Conservation (phyloP, 1,140 invertebrate genomes). For the Gryon sp. region DNA sequence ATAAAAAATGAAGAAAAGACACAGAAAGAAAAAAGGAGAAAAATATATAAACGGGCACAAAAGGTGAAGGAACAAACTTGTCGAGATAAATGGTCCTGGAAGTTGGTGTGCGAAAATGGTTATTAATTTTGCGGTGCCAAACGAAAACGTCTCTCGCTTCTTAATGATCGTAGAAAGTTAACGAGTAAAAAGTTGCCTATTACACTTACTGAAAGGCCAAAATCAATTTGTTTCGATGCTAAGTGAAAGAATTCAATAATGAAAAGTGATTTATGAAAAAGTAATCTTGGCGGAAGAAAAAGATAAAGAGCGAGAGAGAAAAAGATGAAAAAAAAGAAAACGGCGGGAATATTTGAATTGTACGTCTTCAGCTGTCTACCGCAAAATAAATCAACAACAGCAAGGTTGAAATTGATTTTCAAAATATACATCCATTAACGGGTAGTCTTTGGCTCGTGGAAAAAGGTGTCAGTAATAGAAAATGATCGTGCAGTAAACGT, state of each 20-base stretch:
- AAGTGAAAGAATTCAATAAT: conserved; percentile 8
- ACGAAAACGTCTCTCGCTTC: conserved; percentile 13
- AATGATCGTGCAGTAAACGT: too few species aligned
- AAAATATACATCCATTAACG: too few species aligned
- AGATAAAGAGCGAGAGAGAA: background rate
- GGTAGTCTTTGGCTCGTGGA: too few species aligned
- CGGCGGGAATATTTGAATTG: conserved; percentile 6
- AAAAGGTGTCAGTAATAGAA: too few species aligned
- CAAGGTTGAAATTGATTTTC: too few species aligned
- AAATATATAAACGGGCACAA: conserved; percentile 35
- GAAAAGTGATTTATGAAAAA: conserved; percentile 1
- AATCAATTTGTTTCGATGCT: conserved; percentile 13
- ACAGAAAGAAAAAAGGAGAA: too few species aligned
- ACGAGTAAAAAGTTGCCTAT: conserved; percentile 5
- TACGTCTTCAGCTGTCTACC: too few species aligned
- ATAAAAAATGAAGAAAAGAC: conserved; percentile 46
- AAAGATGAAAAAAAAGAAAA: background rate
- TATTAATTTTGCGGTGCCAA: conserved; percentile 32
- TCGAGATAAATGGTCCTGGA: conserved; percentile 50
- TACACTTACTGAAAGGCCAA: background rate
- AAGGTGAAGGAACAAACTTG: conserved; percentile 43
- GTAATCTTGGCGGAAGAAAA: background rate
- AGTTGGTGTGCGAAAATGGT: conserved; percentile 12
- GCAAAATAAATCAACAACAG: too few species aligned
- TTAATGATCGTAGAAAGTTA: conserved; percentile 31